A percentile compares a stretch with the other conserved stretches of the same genome.
phyloP scores from a whole-genome alignment of 2,888 invertebrate genomes.

The Ectemnius lituratus region DNA sequence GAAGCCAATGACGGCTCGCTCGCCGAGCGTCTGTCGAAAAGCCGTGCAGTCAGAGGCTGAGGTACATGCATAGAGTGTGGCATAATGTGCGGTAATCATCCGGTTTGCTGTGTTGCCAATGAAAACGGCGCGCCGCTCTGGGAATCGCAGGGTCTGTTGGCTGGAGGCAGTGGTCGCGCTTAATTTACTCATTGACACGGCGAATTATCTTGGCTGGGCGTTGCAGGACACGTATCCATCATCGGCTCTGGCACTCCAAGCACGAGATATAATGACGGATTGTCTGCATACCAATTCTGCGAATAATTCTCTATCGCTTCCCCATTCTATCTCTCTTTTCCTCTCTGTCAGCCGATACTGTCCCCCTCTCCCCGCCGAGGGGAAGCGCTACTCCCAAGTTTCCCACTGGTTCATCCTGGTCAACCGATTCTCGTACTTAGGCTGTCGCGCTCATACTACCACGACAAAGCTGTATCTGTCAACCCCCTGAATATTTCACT shows the following conservation, averaged over 20 bases:
- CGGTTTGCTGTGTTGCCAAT: too few relatives aligned
- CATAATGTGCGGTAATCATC: too few relatives aligned
- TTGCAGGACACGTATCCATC: slow-evolving; percentile 34
- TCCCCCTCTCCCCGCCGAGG: too few relatives aligned
- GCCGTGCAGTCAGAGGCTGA: neutral
- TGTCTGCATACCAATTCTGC: slow-evolving; percentile 40
- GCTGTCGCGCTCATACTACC: too few relatives aligned
- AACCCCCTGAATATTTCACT: neutral
- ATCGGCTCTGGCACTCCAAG: slow-evolving; percentile 32
- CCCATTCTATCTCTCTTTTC: neutral
- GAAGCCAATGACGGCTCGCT: neutral
- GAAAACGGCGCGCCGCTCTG: too few relatives aligned
- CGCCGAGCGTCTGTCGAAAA: neutral
- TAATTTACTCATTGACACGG: slow-evolving; percentile 63
- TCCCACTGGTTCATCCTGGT: too few relatives aligned
- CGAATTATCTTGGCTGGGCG: slow-evolving; percentile 47
- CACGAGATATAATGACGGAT: slow-evolving; percentile 56
- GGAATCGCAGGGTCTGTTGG: too few relatives aligned
- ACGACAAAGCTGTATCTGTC: neutral
- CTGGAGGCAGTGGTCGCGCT: slow-evolving; percentile 32
- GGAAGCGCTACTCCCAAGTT: too few relatives aligned
- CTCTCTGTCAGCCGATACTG: too few relatives aligned
- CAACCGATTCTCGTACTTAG: too few relatives aligned
- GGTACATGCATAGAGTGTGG: neutral
- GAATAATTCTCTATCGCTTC: slow-evolving; percentile 47